These are phyloP conservation scores for Carposina sasakii DNA, from an alignment of 1,140 invertebrate species.

Conservation along the genomic window DNA sequence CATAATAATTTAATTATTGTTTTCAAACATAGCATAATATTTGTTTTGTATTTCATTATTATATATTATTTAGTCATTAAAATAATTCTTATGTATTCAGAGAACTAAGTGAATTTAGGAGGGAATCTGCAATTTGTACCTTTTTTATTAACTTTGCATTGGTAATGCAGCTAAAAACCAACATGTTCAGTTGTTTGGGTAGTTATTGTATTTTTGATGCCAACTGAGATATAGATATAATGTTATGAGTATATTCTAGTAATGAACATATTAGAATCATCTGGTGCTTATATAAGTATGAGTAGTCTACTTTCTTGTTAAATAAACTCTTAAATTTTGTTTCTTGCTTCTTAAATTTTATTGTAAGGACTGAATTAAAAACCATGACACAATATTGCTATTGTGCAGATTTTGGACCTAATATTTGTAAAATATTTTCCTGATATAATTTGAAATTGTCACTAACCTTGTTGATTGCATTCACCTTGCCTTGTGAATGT, in stretches of 20 bases:
- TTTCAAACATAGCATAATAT: conserved; percentile 61
- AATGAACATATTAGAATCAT: conserved; percentile 36
- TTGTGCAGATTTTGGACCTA: too few relatives aligned
- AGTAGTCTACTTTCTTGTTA: conserved; percentile 50
- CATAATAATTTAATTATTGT: conserved; percentile 62
- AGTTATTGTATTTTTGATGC: not conserved
- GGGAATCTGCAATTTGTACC: conserved; percentile 70
- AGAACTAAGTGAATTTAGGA: conserved; percentile 39
- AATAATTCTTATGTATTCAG: conserved; percentile 33
- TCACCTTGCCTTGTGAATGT: too few relatives aligned
- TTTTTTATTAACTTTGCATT: too few relatives aligned
- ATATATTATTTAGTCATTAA: conserved; percentile 61
- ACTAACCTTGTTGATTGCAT: too few relatives aligned
- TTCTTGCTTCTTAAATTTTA: too few relatives aligned
- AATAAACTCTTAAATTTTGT: too few relatives aligned
- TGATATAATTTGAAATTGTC: too few relatives aligned
- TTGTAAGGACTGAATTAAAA: too few relatives aligned
- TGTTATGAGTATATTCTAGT: not conserved
- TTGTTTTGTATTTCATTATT: conserved; percentile 57
- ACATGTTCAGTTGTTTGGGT: too few relatives aligned
- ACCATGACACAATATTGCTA: too few relatives aligned
- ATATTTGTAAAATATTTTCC: too few relatives aligned
- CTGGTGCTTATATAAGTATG: conserved; percentile 67
- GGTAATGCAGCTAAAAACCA: too few relatives aligned
- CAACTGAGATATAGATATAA: not conserved